These are phyloP conservation scores for Agrilus planipennis DNA, from an alignment of 1,140 invertebrate species.

Conservation along the genomic window DNA sequence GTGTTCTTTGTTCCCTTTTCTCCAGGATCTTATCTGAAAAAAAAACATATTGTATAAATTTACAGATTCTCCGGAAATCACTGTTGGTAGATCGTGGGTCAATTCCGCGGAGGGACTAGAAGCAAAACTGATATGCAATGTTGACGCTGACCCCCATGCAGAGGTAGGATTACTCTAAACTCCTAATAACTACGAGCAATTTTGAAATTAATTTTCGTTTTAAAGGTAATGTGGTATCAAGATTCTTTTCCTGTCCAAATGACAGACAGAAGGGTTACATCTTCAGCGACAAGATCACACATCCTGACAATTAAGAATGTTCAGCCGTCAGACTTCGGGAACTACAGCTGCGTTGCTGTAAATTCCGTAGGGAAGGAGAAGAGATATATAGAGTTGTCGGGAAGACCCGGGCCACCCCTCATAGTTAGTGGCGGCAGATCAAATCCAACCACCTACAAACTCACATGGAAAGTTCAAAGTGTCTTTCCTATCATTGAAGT, in stretches of 20 bases:
- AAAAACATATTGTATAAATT: no score
- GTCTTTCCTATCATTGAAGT: slow-evolving; percentile 53
- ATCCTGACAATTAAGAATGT: slow-evolving; percentile 36
- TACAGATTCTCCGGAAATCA: slow-evolving; percentile 54
- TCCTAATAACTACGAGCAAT: background rate
- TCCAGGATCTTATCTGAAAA: no score
- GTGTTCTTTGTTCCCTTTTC: no score
- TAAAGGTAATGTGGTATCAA: slow-evolving; percentile 38
- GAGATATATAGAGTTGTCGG: slow-evolving; percentile 51
- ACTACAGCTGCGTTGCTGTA: slow-evolving; percentile 54
- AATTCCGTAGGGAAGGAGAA: slow-evolving; percentile 55
- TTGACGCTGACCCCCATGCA: slow-evolving; percentile 58
- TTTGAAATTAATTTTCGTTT: no score
- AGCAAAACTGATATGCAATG: slow-evolving; percentile 59
- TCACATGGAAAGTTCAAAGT: slow-evolving; percentile 50
- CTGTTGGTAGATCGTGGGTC: slow-evolving; percentile 57
- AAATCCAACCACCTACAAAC: slow-evolving; percentile 42
- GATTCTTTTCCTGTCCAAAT: slow-evolving; percentile 38
- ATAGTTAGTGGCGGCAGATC: slow-evolving; percentile 50
- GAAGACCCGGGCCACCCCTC: slow-evolving; percentile 50
- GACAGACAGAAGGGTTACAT: slow-evolving; percentile 36
- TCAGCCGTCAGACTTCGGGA: slow-evolving; percentile 39
- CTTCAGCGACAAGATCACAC: slow-evolving; percentile 34
- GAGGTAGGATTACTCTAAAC: slow-evolving; percentile 51
- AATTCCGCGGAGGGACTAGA: slow-evolving; percentile 60